A percentile compares a stretch with the other conserved stretches of the same genome.
These are phyloP conservation scores for Pterocles orientalis DNA, from an alignment of 2,113 vertebrate species.

Conservation along the genomic window DNA sequence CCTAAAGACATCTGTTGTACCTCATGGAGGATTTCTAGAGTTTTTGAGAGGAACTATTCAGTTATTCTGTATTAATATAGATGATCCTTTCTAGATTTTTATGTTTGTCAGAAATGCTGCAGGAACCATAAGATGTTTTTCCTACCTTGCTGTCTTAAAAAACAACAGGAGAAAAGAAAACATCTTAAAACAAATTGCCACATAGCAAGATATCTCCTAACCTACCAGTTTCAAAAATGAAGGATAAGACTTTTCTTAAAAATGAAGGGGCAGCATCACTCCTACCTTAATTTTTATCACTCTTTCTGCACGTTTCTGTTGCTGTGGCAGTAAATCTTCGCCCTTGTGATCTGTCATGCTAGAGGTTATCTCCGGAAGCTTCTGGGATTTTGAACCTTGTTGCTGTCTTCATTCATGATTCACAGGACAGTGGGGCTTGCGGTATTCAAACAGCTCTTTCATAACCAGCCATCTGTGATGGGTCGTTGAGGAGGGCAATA, in stretches of 20 bases:
- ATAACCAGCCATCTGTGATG: not conserved
- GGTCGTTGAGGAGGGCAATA: not conserved
- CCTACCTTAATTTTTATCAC: constrained; percentile 1
- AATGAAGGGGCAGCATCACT: not conserved
- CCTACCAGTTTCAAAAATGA: not conserved
- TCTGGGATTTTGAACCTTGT: not conserved
- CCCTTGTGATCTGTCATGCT: not conserved
- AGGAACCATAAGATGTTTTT: not conserved
- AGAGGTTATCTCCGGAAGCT: not conserved
- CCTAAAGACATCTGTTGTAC: not conserved
- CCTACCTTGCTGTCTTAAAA: not conserved
- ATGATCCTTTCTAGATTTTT: not conserved
- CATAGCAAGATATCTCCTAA: not conserved
- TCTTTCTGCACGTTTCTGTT: not conserved
- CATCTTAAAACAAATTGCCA: not conserved
- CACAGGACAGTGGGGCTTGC: not conserved
- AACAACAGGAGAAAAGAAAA: not conserved
- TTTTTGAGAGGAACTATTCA: not conserved
- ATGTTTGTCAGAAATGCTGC: not conserved
- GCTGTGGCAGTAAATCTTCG: not conserved
- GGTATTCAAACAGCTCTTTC: not conserved
- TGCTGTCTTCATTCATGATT: not conserved
- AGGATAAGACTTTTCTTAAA: not conserved
- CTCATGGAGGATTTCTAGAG: not conserved
- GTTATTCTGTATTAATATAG: not conserved